phyloP scores from a whole-genome alignment of 2,888 invertebrate species.

The Cataglyphis albicans region DNA sequence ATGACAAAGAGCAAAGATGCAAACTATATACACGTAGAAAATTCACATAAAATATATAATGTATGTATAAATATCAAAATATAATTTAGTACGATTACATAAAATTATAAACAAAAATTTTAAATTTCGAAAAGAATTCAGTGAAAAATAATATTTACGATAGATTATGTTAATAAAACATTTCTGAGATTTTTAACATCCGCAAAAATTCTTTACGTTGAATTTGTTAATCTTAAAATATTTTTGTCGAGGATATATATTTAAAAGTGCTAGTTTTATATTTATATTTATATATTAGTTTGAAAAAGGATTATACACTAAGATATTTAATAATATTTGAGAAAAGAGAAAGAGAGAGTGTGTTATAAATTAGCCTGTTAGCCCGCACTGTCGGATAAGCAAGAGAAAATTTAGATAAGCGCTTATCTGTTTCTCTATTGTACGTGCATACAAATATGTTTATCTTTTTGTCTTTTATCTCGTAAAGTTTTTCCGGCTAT shows the following conservation, averaged over 20 bases:
- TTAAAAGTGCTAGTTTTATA: background rate
- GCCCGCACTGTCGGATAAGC: conserved; percentile 56
- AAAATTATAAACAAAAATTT: background rate
- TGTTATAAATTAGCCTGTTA: conserved; percentile 65
- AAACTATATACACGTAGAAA: background rate
- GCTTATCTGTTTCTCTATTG: conserved; percentile 59
- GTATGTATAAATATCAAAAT: background rate
- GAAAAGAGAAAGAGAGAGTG: background rate
- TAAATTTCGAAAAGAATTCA: background rate
- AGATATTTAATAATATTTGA: background rate
- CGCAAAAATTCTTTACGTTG: background rate
- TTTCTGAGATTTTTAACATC: background rate
- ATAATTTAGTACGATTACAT: background rate
- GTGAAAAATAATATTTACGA: background rate
- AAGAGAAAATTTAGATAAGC: conserved; percentile 58
- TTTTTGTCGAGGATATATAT: background rate
- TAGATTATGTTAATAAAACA: background rate
- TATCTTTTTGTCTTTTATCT: background rate
- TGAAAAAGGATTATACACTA: background rate
- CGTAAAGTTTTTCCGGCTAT: background rate
- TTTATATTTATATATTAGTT: background rate
- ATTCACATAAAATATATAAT: background rate
- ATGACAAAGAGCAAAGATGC: conserved; percentile 3
- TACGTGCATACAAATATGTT: background rate
- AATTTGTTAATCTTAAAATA: background rate